These are phyloP conservation scores for human (Homo sapiens) DNA, from an alignment of 2,113 vertebrate genomes.

Conservation along the genomic window DNA sequence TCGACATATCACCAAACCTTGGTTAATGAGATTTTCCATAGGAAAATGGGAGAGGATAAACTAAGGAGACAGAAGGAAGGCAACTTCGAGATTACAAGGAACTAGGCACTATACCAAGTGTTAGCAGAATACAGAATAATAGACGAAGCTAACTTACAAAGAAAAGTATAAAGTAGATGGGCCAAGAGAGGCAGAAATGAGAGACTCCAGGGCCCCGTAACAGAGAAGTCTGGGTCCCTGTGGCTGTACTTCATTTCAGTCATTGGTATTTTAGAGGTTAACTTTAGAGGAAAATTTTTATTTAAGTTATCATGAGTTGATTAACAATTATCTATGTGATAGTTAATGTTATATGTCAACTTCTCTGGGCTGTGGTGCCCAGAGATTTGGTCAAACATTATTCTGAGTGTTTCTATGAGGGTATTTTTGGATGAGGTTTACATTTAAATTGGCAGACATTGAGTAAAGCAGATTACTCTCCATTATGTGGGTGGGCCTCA, in stretches of 20 bases:
- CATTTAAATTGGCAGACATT: background rate
- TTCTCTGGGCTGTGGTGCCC: background rate
- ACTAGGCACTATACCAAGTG: background rate
- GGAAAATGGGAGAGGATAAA: background rate
- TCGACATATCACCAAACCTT: background rate
- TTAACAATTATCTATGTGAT: background rate
- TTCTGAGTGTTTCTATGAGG: background rate
- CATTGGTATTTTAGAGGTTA: background rate
- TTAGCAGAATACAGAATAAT: background rate
- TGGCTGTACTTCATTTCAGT: background rate
- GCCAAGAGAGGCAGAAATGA: background rate
- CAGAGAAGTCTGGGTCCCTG: background rate
- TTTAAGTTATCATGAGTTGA: background rate
- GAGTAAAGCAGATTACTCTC: background rate
- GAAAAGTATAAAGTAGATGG: background rate
- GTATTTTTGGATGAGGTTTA: background rate
- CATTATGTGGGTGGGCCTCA: background rate
- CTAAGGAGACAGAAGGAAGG: background rate
- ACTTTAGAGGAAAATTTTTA: background rate
- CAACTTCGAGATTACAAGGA: background rate
- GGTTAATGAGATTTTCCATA: background rate
- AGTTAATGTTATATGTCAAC: background rate
- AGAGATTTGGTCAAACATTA: background rate
- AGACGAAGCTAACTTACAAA: background rate
- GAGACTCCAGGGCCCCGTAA: background rate